Evolutionary conservation across 2,888 invertebrate genomes (phyloP).

Genomic region (Megaustenia siamemsis): DNA sequence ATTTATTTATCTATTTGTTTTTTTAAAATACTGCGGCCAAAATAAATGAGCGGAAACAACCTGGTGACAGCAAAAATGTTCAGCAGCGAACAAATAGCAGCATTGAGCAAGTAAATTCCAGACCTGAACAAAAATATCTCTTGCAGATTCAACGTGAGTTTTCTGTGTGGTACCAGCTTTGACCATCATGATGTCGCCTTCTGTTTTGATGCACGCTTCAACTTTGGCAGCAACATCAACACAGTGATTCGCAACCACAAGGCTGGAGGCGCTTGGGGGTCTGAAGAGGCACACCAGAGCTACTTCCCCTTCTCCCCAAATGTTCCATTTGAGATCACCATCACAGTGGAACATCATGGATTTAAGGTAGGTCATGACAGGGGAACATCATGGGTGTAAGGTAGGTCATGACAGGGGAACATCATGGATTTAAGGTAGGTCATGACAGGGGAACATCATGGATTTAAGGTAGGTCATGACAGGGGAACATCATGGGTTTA

Average conservation of each 20-base stretch:
- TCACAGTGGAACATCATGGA: slow-evolving; percentile 62
- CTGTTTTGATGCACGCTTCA: slow-evolving; percentile 69
- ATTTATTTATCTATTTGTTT: too few relatives aligned
- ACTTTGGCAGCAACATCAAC: slow-evolving; percentile 59
- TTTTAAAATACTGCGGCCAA: too few relatives aligned
- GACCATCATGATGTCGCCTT: slow-evolving; percentile 63
- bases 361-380: slow-evolving; percentile 80
- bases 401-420: too few relatives aligned
- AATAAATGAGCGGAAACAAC: too few relatives aligned
- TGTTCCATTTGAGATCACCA: slow-evolving; percentile 68
- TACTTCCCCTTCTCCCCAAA: slow-evolving; percentile 71
- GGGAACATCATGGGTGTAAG: not conserved
- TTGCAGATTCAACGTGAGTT: slow-evolving; percentile 66
- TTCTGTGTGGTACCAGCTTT: slow-evolving; percentile 60
- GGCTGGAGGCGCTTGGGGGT: slow-evolving; percentile 64
- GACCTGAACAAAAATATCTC: too few relatives aligned
- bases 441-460: too few relatives aligned
- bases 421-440: too few relatives aligned
- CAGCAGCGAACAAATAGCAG: too few relatives aligned
- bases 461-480: too few relatives aligned
- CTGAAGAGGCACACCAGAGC: slow-evolving; percentile 64
- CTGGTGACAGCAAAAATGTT: too few relatives aligned
- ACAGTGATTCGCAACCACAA: slow-evolving; percentile 63
- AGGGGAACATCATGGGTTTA: too few relatives aligned
- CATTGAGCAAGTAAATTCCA: too few relatives aligned